Evolutionary conservation across 1,140 invertebrate species (phyloP).

Genomic region (Aphis craccivora): DNA sequence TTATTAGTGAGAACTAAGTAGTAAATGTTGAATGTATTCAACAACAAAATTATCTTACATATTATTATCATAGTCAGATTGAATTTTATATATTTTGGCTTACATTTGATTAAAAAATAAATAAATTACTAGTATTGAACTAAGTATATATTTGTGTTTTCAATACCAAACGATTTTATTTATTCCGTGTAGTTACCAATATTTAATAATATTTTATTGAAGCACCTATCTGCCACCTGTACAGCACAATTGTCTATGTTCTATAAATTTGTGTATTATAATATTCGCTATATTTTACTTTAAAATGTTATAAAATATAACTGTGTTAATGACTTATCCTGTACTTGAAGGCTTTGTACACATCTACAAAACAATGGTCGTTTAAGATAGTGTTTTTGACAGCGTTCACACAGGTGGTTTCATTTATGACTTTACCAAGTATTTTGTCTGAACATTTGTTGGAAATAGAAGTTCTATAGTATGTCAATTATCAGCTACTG

Average conservation of each 20-base stretch:
- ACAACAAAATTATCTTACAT: no score
- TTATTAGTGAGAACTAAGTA: no score
- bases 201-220: background rate
- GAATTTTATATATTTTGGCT: no score
- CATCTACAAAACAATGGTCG: background rate
- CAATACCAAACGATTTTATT: background rate
- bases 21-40: no score
- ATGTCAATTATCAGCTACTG: background rate
- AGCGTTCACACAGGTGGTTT: background rate
- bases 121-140: no score
- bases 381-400: background rate
- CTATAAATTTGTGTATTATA: background rate
- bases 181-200: background rate
- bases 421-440: background rate
- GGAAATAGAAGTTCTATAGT: background rate
- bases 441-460: background rate
- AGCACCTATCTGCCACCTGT: background rate
- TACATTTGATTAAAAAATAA: no score
- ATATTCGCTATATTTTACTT: background rate
- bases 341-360: background rate
- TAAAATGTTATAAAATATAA: background rate
- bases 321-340: background rate
- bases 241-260: background rate
- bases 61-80: no score
- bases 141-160: no score